phyloP scores from a whole-genome alignment of 2,797 vertebrate species.

The Decapterus maruadsi region DNA sequence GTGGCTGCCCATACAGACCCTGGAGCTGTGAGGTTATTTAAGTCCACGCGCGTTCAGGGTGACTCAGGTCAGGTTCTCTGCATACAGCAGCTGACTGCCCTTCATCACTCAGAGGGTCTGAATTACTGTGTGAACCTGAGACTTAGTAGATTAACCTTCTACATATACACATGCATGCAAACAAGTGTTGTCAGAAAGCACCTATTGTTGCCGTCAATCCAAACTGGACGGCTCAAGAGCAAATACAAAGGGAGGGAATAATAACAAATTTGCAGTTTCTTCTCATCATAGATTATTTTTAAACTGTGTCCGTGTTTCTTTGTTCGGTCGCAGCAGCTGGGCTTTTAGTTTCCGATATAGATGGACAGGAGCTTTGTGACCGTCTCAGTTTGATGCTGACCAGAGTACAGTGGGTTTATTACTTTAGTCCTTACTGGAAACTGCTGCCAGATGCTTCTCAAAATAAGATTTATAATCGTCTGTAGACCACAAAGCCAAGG shows the following conservation, averaged over 20 bases:
- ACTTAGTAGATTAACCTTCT: constrained; percentile 47
- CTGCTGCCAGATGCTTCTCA: too few species aligned
- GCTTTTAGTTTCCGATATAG: too few species aligned
- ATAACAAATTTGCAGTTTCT: too few species aligned
- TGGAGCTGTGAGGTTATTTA: constrained; percentile 36
- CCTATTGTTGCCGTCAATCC: background rate
- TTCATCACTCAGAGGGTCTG: constrained; percentile 52
- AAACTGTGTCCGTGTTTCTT: too few species aligned
- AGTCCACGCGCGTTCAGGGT: constrained; percentile 19
- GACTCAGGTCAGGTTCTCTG: constrained; percentile 44
- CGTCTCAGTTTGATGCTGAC: background rate
- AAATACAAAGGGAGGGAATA: too few species aligned
- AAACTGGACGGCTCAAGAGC: background rate
- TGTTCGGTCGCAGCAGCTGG: too few species aligned
- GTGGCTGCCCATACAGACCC: background rate
- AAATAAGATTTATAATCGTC: too few species aligned
- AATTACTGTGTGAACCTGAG: constrained; percentile 41
- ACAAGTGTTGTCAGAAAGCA: background rate
- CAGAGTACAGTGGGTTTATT: background rate
- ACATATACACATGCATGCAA: background rate
- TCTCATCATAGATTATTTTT: too few species aligned
- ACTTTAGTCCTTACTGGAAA: too few species aligned
- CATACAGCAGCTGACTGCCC: constrained; percentile 61
- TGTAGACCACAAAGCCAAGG: too few species aligned
- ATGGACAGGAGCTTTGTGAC: too few species aligned